phyloP scores from a whole-genome alignment of 2,797 vertebrate genomes.

The Lepus oiostolus region DNA sequence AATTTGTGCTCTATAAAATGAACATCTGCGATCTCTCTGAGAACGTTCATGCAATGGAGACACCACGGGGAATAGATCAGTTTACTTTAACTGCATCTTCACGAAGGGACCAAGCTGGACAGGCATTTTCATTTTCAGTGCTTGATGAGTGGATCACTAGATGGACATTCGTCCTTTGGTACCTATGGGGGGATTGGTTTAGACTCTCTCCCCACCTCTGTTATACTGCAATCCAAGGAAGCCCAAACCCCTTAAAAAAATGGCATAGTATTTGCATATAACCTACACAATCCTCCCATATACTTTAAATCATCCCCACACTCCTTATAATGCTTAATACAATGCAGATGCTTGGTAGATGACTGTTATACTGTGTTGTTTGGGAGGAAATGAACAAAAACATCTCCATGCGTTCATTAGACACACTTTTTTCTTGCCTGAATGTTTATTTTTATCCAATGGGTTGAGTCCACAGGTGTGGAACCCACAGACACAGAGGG shows the following conservation, averaged over 20 bases:
- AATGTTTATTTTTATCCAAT: not conserved
- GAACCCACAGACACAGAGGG: not conserved
- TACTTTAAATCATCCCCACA: not conserved
- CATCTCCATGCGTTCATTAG: not conserved
- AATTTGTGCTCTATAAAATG: not conserved
- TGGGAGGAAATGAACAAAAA: not conserved
- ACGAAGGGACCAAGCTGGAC: not conserved
- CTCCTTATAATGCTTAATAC: not conserved
- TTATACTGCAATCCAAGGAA: not conserved
- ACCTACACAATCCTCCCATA: not conserved
- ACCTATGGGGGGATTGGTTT: not conserved
- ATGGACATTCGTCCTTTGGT: not conserved
- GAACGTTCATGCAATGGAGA: not conserved
- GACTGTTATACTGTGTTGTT: not conserved
- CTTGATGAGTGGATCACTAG: not conserved
- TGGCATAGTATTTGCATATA: not conserved
- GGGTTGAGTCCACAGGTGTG: not conserved
- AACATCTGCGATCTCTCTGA: not conserved
- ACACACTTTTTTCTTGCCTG: not conserved
- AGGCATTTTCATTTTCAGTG: slow-evolving; percentile 34
- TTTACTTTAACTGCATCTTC: slow-evolving; percentile 9
- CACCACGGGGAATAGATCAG: not conserved
- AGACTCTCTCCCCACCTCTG: too few species aligned
- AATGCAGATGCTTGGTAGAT: not conserved
- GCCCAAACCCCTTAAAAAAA: not conserved